Conservation (phyloP, 1,140 invertebrate genomes). For the Brachionus angularis region DNA sequence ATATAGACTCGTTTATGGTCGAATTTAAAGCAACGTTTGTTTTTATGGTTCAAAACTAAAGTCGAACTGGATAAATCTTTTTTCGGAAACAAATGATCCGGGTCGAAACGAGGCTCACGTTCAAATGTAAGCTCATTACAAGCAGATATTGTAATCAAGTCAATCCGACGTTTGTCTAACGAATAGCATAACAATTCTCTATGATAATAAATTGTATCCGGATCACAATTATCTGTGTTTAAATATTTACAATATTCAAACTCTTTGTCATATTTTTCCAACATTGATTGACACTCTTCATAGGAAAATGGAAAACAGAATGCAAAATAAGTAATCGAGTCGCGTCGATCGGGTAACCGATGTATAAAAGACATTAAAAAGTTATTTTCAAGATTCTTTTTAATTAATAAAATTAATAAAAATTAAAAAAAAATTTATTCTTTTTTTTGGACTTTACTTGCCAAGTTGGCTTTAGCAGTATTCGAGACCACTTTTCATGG, state of each 20-base stretch:
- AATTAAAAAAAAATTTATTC: not conserved
- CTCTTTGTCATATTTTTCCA: conserved; percentile 65
- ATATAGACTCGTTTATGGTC: conserved; percentile 53
- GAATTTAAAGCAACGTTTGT: conserved; percentile 23
- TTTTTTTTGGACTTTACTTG: not conserved
- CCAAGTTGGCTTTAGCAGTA: conserved; percentile 53
- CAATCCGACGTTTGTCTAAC: conserved; percentile 53
- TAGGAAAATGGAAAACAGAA: conserved; percentile 88
- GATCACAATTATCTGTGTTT: conserved; percentile 46
- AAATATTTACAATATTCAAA: conserved; percentile 57
- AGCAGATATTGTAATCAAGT: conserved; percentile 61
- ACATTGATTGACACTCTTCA: conserved; percentile 70
- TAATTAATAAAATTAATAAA: conserved; percentile 19
- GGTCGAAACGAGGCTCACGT: conserved; percentile 60
- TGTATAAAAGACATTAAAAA: conserved; percentile 77
- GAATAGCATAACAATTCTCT: conserved; percentile 72
- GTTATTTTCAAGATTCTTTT: conserved; percentile 59
- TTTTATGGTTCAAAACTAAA: not conserved
- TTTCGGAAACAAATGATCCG: conserved; percentile 68
- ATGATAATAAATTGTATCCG: conserved; percentile 75
- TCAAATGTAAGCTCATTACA: conserved; percentile 67
- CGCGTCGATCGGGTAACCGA: conserved; percentile 68
- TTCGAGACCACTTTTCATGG: conserved; percentile 72
- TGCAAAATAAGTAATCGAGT: conserved; percentile 76
- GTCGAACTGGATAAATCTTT: conserved; percentile 56